Evolutionary conservation across 2,113 vertebrate species (phyloP), one percentile per base, ranked within the genome.

Genomic region (Pedetes capensis): DNA sequence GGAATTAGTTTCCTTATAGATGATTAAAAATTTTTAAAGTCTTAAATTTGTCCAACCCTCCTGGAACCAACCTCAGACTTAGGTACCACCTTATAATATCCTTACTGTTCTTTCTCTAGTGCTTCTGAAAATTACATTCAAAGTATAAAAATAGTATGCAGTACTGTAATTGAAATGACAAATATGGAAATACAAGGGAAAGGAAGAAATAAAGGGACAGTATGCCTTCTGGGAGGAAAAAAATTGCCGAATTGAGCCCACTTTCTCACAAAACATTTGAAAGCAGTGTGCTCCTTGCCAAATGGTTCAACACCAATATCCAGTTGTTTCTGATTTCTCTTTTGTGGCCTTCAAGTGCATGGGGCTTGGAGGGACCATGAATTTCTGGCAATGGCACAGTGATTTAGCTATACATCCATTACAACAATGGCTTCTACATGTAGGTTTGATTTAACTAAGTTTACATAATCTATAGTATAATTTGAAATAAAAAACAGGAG

Each of bases 11-110:
- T 91, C 94, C 96, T 92, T 93, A 93, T 66, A 96, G 93, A 93
- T 94, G 95, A 97, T 97, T 96, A 97, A 96, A 97, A 97, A n/a
- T n/a, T n/a, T n/a, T n/a, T 95, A 90, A 90, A 97, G 63, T 87
- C 53, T 95, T 96, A 95, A 95, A 96, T 97, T 76, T 92, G 92
- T 95, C 96, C 93, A 90, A 93, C 57, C 84, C 95, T 96, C 81
- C 78, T 81, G 37, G 87, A 97, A 92, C 72, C 90, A 53, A 78
- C 81, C 79, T 95, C 90, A 72, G 90, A 72, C 85, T 95, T 94
- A 93, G 97, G 92, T 86, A 92, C 92, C 74, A 91, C 82, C 90
- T 96, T 87, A 81, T 97, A 96, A 95, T 97, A 96, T 95, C 92
- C 95, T 91, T 79, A 94, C 78, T 90, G 85, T 81, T 92, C 76